These are phyloP conservation scores for Sebastes jordani DNA, from an alignment of 2,797 vertebrate species.

Conservation along the genomic window DNA sequence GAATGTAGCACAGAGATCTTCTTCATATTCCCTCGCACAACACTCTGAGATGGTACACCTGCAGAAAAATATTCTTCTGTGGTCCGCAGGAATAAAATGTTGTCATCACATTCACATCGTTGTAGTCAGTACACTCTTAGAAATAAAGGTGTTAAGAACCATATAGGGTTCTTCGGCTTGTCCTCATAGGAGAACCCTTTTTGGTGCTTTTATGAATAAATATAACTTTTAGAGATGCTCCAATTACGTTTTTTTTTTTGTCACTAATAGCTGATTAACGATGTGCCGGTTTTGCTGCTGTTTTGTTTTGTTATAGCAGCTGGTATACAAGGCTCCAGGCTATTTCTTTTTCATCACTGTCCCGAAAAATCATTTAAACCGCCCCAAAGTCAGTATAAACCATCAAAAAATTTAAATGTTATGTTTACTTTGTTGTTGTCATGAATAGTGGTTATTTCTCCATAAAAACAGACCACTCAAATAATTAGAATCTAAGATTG, in stretches of 20 bases:
- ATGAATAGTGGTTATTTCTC: neutral
- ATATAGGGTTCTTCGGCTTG: neutral
- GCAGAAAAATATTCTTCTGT: slow-evolving; percentile 6
- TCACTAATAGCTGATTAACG: accelerated
- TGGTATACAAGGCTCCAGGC: accelerated
- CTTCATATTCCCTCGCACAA: slow-evolving; percentile 13
- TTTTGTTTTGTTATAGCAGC: neutral
- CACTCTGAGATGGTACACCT: neutral
- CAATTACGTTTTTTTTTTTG: too few relatives aligned
- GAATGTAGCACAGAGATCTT: slow-evolving; percentile 27
- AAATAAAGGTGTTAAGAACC: neutral
- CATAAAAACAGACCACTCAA: neutral
- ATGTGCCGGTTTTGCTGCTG: too few relatives aligned
- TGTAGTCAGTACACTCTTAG: neutral
- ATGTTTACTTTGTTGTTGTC: neutral
- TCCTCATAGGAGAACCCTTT: neutral
- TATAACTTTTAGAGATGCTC: neutral
- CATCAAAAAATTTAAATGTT: too few relatives aligned
- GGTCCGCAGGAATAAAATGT: slow-evolving; percentile 8
- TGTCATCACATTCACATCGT: slow-evolving; percentile 12
- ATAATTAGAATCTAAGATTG: too few relatives aligned
- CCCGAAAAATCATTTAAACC: too few relatives aligned
- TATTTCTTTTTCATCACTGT: too few relatives aligned
- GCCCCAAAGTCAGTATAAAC: too few relatives aligned
- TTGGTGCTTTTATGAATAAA: neutral